Base-by-base conservation (phyloP, 1,140 invertebrate genomes). In the Agrilus planipennis region DNA sequence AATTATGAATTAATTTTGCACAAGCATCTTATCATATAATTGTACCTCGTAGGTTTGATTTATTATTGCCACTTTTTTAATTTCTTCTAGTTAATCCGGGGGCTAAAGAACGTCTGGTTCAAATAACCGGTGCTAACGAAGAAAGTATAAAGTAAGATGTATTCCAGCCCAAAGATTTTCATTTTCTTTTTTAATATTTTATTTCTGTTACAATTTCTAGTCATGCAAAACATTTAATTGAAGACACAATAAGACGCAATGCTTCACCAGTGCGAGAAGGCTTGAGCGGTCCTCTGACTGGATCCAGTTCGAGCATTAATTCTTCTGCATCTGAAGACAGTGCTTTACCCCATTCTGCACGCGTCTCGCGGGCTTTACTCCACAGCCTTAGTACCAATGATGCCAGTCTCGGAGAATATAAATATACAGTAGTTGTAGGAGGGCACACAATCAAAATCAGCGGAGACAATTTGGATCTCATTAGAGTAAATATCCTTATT, bases 181-280 rank as follows among this genome's bases (percentile, higher is more conserved):
- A 23, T 18, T 16, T n/a, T n/a, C n/a, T n/a, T n/a, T 30, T 34
- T 28, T 29, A 38, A 15, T 25, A 7, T 10, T 30, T 2, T 42
- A 16, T 27, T 3, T 31, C n/a, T n/a, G n/a, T n/a, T n/a, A n/a
- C n/a, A n/a, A n/a, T 42, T 57, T 59, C 15, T 51, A 91, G 87
- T 52, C 81, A 86, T 61, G 88, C 89, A 12, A 89, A 88, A 61
- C 79, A 87, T 62, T 65, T 91, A 53, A 92, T 93, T 55, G 87
- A 89, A 63, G 86, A 91, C 58, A 91, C 88, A 28, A 93, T 93
- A 44, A 74, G 84, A 51, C 77, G 88, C 56, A 92, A 93, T 68
- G 85, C 87, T 43, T 91, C 87, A 18, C 89, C 89, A 30, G 81
- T 90, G 39, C 72, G 84, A 60, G 57, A 68, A 58, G 47, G 50